phyloP scores from a whole-genome alignment of 1,140 invertebrate species.

The Chymomyza costata region DNA sequence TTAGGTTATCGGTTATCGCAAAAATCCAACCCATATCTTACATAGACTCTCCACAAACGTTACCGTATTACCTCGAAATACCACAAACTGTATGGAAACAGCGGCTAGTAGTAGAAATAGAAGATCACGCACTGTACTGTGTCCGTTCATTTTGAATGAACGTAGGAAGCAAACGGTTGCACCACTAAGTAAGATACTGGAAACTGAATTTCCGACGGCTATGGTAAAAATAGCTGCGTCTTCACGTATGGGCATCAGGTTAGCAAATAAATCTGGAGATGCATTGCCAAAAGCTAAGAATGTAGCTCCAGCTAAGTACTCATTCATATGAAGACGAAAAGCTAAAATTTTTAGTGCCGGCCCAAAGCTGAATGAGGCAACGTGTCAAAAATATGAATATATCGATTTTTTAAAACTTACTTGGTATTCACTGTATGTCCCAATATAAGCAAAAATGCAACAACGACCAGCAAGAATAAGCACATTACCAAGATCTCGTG shows the following conservation, averaged over 20 bases:
- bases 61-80: not conserved
- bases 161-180: conserved; percentile 36
- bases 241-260: conserved; percentile 20
- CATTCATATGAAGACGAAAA: conserved; percentile 25
- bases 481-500: conserved; percentile 6
- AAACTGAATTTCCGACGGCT: conserved; percentile 14
- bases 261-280: conserved; percentile 33
- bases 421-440: too few relatives aligned
- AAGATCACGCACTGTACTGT: conserved; percentile 21
- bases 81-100: not conserved
- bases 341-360: conserved; percentile 37
- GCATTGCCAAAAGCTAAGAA: conserved; percentile 28
- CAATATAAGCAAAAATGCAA: too few relatives aligned
- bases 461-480: not conserved
- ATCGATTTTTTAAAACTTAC: too few relatives aligned
- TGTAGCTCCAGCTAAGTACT: conserved; percentile 39
- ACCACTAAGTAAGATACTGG: conserved; percentile 28
- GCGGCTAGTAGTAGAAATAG: conserved; percentile 29
- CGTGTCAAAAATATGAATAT: too few relatives aligned
- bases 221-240: conserved; percentile 9
- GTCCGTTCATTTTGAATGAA: conserved; percentile 38
- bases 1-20: too few relatives aligned
- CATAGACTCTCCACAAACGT: not conserved
- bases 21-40: conserved; percentile 6
- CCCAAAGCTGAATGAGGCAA: too few relatives aligned